Evolutionary conservation across 2,888 invertebrate species (phyloP).

Genomic region (Rhimphoctona megacephalus): DNA sequence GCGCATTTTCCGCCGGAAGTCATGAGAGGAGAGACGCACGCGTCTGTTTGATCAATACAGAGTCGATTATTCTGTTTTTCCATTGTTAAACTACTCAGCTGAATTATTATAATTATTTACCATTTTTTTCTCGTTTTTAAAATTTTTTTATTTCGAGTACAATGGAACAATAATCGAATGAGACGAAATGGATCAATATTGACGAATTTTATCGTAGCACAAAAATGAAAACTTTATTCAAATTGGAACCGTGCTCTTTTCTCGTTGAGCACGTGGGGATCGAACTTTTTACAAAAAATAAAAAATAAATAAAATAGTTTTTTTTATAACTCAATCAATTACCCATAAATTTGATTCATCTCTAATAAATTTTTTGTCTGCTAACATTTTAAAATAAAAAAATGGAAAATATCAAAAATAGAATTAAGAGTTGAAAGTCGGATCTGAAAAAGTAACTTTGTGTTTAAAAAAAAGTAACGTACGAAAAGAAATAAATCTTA

Average conservation of each 20-base stretch:
- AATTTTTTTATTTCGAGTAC: background rate
- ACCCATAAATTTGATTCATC: background rate
- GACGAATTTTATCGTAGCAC: background rate
- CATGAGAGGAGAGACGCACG: slow-evolving; percentile 44
- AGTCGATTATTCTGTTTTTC: slow-evolving; percentile 25
- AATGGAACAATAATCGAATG: background rate
- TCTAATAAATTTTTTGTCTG: background rate
- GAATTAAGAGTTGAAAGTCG: background rate
- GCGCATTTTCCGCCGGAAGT: slow-evolving; percentile 65
- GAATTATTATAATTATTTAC: background rate
- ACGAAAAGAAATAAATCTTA: background rate
- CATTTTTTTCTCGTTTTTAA: background rate
- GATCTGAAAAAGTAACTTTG: background rate
- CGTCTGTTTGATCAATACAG: slow-evolving; percentile 42
- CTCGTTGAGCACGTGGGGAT: background rate
- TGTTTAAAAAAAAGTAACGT: background rate
- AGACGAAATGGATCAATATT: background rate
- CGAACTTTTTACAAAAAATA: background rate
- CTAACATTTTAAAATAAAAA: background rate
- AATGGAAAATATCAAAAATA: background rate
- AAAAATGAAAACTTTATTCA: too few species aligned
- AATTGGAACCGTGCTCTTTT: background rate
- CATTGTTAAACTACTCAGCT: background rate
- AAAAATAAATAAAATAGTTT: background rate
- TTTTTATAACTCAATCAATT: background rate